Evolutionary conservation across 1,140 invertebrate genomes (phyloP).

Genomic region (Brachionus asplanchnoidis): DNA sequence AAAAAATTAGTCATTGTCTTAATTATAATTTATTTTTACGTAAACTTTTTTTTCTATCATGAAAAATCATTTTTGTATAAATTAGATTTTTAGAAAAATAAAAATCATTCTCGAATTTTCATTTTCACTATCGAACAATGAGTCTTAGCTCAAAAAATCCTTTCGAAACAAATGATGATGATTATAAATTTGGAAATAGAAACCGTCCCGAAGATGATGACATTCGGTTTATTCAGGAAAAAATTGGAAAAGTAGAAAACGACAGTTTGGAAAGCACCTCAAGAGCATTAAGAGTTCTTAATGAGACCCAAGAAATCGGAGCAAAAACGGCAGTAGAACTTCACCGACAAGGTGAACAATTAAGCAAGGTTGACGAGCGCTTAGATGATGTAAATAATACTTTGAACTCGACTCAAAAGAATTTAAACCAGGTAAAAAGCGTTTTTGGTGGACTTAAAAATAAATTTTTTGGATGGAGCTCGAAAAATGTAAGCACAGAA

Average conservation of each 20-base stretch:
- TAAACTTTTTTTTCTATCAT: not conserved
- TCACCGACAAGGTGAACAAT: conserved; percentile 20
- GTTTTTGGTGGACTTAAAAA: conserved; percentile 41
- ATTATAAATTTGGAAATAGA: conserved; percentile 41
- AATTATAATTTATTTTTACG: conserved; percentile 1
- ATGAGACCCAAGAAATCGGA: conserved; percentile 32
- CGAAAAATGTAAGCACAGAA: not conserved
- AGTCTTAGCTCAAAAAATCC: not conserved
- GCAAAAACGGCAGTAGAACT: conserved; percentile 7
- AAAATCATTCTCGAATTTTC: not conserved
- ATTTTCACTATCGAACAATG: not conserved
- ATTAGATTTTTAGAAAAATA: not conserved
- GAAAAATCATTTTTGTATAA: not conserved
- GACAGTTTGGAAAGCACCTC: conserved; percentile 24
- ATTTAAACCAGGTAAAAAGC: conserved; percentile 36
- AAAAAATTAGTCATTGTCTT: not conserved
- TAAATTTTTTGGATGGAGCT: conserved; percentile 29
- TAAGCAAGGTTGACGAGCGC: not conserved
- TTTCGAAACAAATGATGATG: conserved; percentile 22
- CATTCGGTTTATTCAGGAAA: conserved; percentile 11
- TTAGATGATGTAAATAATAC: conserved; percentile 19
- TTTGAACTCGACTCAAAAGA: conserved; percentile 29
- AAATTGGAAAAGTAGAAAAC: conserved; percentile 36
- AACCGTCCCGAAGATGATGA: not conserved
- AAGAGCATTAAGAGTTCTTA: not conserved